phyloP scores from a whole-genome alignment of 2,888 invertebrate species.

The Tanytarsus gracilentus region DNA sequence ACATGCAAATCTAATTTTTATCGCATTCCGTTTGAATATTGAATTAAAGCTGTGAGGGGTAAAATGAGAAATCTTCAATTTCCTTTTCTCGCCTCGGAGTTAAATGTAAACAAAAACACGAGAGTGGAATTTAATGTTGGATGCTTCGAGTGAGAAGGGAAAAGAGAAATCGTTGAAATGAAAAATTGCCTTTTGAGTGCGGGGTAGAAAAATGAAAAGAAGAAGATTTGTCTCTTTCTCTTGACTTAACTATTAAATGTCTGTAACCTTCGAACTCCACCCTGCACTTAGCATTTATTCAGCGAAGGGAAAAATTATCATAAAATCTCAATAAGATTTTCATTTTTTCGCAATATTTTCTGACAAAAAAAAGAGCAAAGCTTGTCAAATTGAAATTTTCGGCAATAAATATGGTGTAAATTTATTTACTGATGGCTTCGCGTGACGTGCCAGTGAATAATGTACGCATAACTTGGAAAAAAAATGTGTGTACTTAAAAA shows the following conservation, averaged over 20 bases:
- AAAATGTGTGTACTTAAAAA: too few species aligned
- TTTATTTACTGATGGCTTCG: too few species aligned
- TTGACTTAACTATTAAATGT: background rate
- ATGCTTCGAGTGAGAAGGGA: background rate
- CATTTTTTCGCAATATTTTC: background rate
- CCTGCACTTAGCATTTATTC: background rate
- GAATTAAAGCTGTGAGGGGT: too few species aligned
- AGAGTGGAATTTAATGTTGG: background rate
- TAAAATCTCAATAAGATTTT: constrained; percentile 1
- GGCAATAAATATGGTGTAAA: too few species aligned
- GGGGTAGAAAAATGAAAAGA: too few species aligned
- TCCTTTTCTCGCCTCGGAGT: background rate
- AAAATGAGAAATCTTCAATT: too few species aligned
- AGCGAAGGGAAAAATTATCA: constrained; percentile 6
- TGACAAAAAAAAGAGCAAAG: too few species aligned
- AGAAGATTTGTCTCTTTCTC: background rate
- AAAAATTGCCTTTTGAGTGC: background rate
- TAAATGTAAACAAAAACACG: background rate
- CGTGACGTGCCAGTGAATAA: too few species aligned
- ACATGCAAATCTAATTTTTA: too few species aligned
- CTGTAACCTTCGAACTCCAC: constrained; percentile 1
- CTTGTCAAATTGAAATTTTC: background rate
- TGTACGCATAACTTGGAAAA: too few species aligned
- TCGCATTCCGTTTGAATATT: too few species aligned
- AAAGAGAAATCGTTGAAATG: background rate